phyloP scores from a whole-genome alignment of 1,140 invertebrate genomes.

The Zophobas atratus region DNA sequence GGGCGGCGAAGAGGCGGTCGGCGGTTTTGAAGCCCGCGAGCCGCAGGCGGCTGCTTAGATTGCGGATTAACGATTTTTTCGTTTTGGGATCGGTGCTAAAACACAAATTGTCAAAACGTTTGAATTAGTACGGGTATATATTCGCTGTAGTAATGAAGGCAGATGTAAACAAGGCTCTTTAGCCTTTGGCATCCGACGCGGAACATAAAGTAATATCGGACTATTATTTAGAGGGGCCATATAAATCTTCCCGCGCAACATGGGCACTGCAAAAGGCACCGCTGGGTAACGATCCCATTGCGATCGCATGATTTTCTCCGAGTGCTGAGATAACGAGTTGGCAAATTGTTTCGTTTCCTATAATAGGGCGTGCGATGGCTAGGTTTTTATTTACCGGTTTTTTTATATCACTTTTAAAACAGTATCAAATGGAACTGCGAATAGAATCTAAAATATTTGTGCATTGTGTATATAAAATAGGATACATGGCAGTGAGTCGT shows the following conservation, averaged over 20 bases:
- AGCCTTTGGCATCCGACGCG: conserved; percentile 53
- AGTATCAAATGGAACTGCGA: too few relatives aligned
- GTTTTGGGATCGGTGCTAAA: background rate
- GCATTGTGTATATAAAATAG: too few relatives aligned
- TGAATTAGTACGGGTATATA: conserved; percentile 11
- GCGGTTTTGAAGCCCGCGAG: conserved; percentile 51
- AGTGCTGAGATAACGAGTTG: conserved; percentile 20
- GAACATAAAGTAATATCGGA: conserved; percentile 62
- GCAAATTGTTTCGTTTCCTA: background rate
- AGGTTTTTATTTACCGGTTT: too few relatives aligned
- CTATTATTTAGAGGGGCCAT: conserved; percentile 58
- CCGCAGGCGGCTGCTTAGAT: conserved; percentile 39
- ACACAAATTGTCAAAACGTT: conserved; percentile 17
- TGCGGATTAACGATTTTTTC: background rate
- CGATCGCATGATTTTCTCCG: conserved; percentile 28
- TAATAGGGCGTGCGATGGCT: background rate
- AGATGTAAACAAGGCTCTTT: conserved; percentile 58
- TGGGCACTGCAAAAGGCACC: conserved; percentile 51
- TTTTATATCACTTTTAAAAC: too few relatives aligned
- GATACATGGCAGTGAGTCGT: too few relatives aligned
- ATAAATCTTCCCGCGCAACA: conserved; percentile 57
- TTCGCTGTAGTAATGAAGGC: conserved; percentile 55
- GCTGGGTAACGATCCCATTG: conserved; percentile 37
- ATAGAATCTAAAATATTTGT: too few relatives aligned
- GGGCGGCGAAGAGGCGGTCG: conserved; percentile 49